Evolutionary conservation across 2,113 vertebrate species (phyloP), one percentile per base, ranked within the genome.

Genomic region (Amblyopsis rosae): DNA sequence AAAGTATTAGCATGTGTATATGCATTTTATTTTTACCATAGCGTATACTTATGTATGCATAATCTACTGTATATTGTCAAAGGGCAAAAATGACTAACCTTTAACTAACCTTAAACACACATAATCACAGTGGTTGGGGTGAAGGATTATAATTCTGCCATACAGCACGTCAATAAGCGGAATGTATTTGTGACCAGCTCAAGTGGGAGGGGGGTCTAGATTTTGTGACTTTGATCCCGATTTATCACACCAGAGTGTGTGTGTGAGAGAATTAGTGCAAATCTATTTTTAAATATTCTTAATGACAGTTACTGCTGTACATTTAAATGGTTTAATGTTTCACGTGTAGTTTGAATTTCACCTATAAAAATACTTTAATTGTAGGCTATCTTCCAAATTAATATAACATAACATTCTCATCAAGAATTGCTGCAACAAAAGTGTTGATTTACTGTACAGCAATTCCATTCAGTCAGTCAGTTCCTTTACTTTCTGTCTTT

Each of bases 141-240:
- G 70, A 65, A 75, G 51, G 63, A 68, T 65, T 71, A 59, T 75
- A 76, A 79, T 83, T 59, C 70, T 47, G 47, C 72, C 62, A 19
- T 60, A 59, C 19, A 19, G 19, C 19, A 19, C 62, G 50, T 79
- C 77, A 72, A n/a, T 76, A 54, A 11, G 9, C 48, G 59, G n/a
- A 45, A 63, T 64, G 54, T 54, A 49, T 11, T 3, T 54, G 50
- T 67, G 66, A 80, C 33, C 65, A 66, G 19, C 19, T 19, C 19
- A 19, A 19, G 19, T 19, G 19, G 19, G 19, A 19, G 19, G 19
- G 19, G 19, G 19, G 2, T 19, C 19, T 71, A 80, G 72, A 86
- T 86, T 76, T 83, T 62, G 76, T 75, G 77, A 80, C 73, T 88
- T 86, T 85, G 80, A 63, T 75, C 80, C 67, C 79, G 76, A 85